Conservation (phyloP, 2,113 vertebrate species). For the Dicaeum eximium region DNA sequence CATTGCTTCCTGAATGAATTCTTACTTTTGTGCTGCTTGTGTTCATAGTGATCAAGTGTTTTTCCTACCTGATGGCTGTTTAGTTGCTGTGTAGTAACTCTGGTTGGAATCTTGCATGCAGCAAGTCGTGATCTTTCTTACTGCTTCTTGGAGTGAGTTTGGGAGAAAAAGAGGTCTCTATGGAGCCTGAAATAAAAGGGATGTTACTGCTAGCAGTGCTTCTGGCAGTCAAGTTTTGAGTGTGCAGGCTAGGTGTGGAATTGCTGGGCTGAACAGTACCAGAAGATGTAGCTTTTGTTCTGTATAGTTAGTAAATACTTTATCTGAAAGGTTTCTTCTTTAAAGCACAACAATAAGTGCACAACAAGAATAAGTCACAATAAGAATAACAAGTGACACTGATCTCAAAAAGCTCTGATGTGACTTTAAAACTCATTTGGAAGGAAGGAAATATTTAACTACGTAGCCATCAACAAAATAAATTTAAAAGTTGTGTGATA, state of each 20-base stretch:
- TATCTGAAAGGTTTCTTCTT: background rate
- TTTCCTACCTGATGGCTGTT: fast-evolving
- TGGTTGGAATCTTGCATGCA: background rate
- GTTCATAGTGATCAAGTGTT: background rate
- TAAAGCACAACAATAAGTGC: background rate
- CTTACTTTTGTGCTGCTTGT: background rate
- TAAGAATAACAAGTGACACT: background rate
- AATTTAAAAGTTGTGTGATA: background rate
- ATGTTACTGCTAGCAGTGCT: background rate
- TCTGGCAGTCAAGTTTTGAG: background rate
- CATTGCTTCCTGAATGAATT: background rate
- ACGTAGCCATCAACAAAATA: background rate
- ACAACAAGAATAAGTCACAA: too few species aligned
- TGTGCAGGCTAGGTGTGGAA: background rate
- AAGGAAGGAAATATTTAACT: background rate
- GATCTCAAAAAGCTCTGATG: background rate
- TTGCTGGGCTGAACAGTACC: background rate
- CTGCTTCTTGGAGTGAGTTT: background rate
- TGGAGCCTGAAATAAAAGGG: background rate
- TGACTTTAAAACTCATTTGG: background rate
- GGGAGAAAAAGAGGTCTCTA: background rate
- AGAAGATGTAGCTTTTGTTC: background rate
- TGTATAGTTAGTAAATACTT: background rate
- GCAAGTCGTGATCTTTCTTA: background rate
- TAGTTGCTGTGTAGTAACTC: background rate